A percentile compares a stretch with the other conserved stretches of the same genome.
phyloP scores from a whole-genome alignment of 2,797 vertebrate species.

The Pangasius sanitwongsei region DNA sequence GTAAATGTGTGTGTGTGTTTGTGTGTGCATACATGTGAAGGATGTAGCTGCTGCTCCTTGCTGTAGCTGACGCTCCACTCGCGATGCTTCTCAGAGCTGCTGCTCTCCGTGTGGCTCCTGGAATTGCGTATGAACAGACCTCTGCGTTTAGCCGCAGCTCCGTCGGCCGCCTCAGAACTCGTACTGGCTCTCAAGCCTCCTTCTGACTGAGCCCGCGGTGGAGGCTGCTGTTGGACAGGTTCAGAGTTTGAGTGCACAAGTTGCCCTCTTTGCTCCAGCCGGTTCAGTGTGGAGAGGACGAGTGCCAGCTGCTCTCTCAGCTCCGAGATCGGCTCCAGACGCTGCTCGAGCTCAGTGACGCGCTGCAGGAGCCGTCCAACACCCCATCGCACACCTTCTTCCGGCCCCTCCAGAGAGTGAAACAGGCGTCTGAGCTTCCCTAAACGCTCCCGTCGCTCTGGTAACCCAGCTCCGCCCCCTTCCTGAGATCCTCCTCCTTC shows the following conservation, averaged over 20 bases:
- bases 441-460: slow-evolving; percentile 78
- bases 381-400: slow-evolving; percentile 90
- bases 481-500: slow-evolving; percentile 83
- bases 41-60: slow-evolving; percentile 50
- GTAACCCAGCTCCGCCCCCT: slow-evolving; percentile 77
- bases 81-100: slow-evolving; percentile 46
- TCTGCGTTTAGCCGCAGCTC: slow-evolving; percentile 48
- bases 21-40: slow-evolving; percentile 45
- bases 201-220: slow-evolving; percentile 33
- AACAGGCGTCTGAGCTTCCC: slow-evolving; percentile 82
- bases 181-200: slow-evolving; percentile 28
- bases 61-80: slow-evolving; percentile 57
- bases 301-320: slow-evolving; percentile 94
- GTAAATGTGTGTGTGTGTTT: not conserved
- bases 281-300: slow-evolving; percentile 89
- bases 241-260: slow-evolving; percentile 83
- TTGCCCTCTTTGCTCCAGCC: slow-evolving; percentile 77
- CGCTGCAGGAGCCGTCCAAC: slow-evolving; percentile 92
- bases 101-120: slow-evolving; percentile 51
- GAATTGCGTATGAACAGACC: slow-evolving; percentile 53
- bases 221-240: slow-evolving; percentile 58
- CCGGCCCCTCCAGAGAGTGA: slow-evolving; percentile 79
- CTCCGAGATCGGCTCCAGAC: slow-evolving; percentile 90
- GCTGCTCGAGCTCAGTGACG: slow-evolving; percentile 93
- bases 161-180: slow-evolving; percentile 29